Evolutionary conservation across 2,888 invertebrate genomes (phyloP), one percentile per base, ranked within the genome.

Genomic region (Stenodema calcarata): DNA sequence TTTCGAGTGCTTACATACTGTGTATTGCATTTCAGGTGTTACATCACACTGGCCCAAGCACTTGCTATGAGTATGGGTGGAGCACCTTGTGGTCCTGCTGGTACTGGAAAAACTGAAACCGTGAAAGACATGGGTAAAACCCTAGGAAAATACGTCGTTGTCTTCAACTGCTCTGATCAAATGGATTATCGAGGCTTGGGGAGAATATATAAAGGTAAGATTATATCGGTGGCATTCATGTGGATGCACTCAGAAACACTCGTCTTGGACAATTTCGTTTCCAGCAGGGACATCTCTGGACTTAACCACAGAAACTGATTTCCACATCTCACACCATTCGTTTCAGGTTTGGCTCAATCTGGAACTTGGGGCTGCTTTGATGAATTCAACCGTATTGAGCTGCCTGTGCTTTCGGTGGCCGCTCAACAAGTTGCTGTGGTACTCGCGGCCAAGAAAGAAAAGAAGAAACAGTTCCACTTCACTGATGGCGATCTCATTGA

Each of bases 361-460:
- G 98, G 99, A 1, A 95, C 98, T 0, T 99, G 99, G 98, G 98
- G 99, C 0, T 99, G 99, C 90, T 99, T 99, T 91, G 99, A 99
- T 91, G 98, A 99, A 92, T 98, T 99, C 92, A 98, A 98, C 91
- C 93, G 97, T 42, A 98, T 98, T 87, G 98, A 98, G 91, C 92
- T 98, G 86, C 98, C 98, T 0, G 99, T 99, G 0, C 91, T 97
- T 23, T 97, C 97, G 0, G 99, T 99, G 3, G 99, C 99, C 0
- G 98, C 99, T 0, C 98, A 99, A 91, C 99, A 99, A 92, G 97
- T 99, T 27, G 98, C 98, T 18, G 97, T 97, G 0, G 97, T 98
- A 14, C 93, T 98, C 14, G 94, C 95, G 0, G 97, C 97, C 76
- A 98, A 98, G 91, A 97, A 97, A 90, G 99, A 99, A 91, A 96